These are phyloP conservation scores for Poecilia wingei DNA, from an alignment of 2,797 vertebrate species.

Conservation along the genomic window DNA sequence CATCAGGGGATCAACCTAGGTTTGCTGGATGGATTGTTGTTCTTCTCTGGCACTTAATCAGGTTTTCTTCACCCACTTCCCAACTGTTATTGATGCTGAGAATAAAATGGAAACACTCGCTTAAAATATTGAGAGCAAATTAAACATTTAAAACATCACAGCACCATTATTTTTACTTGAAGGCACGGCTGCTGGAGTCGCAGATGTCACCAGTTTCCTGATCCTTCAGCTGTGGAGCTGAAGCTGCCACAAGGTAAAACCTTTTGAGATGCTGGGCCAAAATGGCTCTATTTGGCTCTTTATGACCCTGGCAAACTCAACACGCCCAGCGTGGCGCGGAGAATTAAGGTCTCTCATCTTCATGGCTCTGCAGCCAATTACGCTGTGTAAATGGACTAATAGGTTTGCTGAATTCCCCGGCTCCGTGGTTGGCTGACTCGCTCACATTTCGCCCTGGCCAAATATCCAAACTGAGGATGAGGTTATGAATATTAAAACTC, in stretches of 20 bases:
- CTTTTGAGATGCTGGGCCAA: neutral
- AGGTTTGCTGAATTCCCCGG: slow-evolving; percentile 2
- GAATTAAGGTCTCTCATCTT: slow-evolving; percentile 9
- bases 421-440: slow-evolving; percentile 2
- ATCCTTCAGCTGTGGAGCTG: neutral
- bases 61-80: neutral
- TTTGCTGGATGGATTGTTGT: neutral
- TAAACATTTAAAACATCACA: neutral
- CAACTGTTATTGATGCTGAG: neutral
- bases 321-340: neutral
- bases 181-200: neutral
- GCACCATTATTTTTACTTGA: neutral
- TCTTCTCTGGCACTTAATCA: neutral
- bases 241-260: slow-evolving; percentile 4
- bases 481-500: slow-evolving; percentile 7
- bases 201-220: slow-evolving; percentile 4
- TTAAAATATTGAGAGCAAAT: neutral
- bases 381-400: slow-evolving; percentile 16
- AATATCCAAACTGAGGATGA: slow-evolving; percentile 11
- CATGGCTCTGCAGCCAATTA: slow-evolving; percentile 6
- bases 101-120: neutral
- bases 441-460: neutral
- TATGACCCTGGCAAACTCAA: neutral
- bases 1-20: neutral
- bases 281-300: neutral